phyloP scores from a whole-genome alignment of 2,113 vertebrate genomes.

The Sialia sialis region DNA sequence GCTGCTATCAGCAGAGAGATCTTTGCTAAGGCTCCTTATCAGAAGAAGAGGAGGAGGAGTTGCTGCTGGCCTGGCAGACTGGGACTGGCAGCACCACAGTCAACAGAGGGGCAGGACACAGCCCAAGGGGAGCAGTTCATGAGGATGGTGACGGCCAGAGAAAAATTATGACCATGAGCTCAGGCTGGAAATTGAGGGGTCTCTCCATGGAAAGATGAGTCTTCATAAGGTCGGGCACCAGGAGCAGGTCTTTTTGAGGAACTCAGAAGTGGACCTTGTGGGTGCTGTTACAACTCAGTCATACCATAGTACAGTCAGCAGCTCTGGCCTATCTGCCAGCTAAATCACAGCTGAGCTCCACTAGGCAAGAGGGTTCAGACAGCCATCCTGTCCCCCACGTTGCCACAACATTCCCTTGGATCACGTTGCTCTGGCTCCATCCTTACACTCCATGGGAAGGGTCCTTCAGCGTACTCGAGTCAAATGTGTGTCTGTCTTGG shows the following conservation, averaged over 20 bases:
- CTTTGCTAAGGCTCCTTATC: background rate
- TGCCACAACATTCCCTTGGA: background rate
- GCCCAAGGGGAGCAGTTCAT: background rate
- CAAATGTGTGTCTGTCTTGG: rapidly evolving
- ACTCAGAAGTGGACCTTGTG: background rate
- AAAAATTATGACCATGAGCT: background rate
- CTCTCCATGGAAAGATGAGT: background rate
- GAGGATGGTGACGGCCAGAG: background rate
- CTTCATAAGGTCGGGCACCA: background rate
- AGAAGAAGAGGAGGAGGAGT: background rate
- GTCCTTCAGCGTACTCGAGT: rapidly evolving
- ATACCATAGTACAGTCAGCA: background rate
- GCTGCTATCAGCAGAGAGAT: background rate
- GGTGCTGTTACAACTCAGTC: background rate
- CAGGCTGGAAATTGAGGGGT: background rate
- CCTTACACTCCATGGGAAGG: background rate
- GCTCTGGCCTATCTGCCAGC: rapidly evolving
- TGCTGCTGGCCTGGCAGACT: background rate
- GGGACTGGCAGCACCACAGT: background rate
- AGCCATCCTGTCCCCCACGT: rapidly evolving
- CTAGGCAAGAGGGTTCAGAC: background rate
- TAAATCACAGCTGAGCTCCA: background rate
- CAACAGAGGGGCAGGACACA: background rate
- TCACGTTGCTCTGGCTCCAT: no score
- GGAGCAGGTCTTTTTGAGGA: background rate